Percentiles rank a stretch among this genome's conserved stretches.
Evolutionary conservation across 1,140 invertebrate genomes (phyloP).

Genomic region (Diprion similis): DNA sequence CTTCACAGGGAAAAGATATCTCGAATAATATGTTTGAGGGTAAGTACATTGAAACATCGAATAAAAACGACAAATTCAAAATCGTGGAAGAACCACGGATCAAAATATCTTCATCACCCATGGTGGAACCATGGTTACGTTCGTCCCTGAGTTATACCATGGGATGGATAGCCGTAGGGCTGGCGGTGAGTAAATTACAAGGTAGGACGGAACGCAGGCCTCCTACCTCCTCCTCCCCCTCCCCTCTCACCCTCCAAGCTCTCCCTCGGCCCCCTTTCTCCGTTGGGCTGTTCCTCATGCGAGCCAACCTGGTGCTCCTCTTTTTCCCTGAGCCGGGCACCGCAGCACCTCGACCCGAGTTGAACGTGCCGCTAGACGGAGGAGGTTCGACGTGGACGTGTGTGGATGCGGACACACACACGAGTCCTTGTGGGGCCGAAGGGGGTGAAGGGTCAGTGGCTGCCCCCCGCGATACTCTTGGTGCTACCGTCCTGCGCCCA

Average conservation of each 20-base stretch:
- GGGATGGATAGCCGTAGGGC: conserved; percentile 54
- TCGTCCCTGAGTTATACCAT: conserved; percentile 54
- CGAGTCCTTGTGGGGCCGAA: too few species aligned
- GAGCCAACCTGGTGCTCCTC: conserved; percentile 10
- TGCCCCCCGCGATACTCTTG: too few species aligned
- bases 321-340: conserved; percentile 2
- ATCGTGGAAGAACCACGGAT: neutral
- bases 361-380: too few species aligned
- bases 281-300: neutral
- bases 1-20: too few species aligned
- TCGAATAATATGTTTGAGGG: too few species aligned
- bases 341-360: neutral
- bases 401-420: too few species aligned
- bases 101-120: neutral
- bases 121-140: conserved; percentile 22
- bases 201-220: conserved; percentile 52
- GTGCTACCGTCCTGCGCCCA: too few species aligned
- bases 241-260: conserved; percentile 10
- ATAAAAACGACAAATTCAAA: neutral
- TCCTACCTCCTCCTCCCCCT: conserved; percentile 22
- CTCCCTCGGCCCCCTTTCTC: conserved; percentile 10
- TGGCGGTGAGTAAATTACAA: conserved; percentile 62
- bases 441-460: too few species aligned
- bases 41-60: neutral
- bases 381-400: too few species aligned